Base-by-base conservation (phyloP, 2,113 vertebrate genomes). In the Myrmecophaga tridactyla region DNA sequence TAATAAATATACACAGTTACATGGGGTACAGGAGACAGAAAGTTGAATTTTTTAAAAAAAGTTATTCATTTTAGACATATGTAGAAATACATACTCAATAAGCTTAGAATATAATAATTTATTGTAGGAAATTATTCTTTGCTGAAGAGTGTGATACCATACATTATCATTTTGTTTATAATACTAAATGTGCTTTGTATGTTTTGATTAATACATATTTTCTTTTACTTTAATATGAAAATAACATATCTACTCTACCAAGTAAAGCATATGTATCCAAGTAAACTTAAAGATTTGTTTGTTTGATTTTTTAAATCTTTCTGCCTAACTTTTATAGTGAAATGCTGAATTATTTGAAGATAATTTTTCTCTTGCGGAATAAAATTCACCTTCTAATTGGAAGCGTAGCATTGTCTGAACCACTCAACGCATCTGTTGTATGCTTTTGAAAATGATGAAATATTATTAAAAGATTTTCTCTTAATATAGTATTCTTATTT, bases 181-280 rank as follows among this genome's bases (percentile, higher is more conserved):
- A 89, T 2, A 3, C 6, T 77, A 51, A 36, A 46, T 84, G 21
- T 58, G 31, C 53, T 87, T 51, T 48, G 60, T 73, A 6, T 48
- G 56, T 73, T 94, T 92, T 75, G 25, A 90, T 77, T 67, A 23
- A 62, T 91, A 77, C 65, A 60, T 73, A 82, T 82, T 73, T 67
- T 82, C 48, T 60, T 85, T 77, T 90, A 88, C 73, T 93, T 82
- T 96, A 82, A 67, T 94, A 63, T 92, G 69, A 69, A 81, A 67
- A 17, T 27, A 85, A 60, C 43, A 60, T 15, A 56, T 72, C 20
- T 31, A 17, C 31, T 94, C 31, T 86, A 41, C 58, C 63, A 82
- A 83, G 48, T 39, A 88, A 46, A 43, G 7, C 5, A 15, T 78
- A 58, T 43, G 31, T 43, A 43, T 39, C 2, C 39, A 90, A 51